phyloP scores from a whole-genome alignment of 2,888 invertebrate species.

The Ramazzottius varieornatus region DNA sequence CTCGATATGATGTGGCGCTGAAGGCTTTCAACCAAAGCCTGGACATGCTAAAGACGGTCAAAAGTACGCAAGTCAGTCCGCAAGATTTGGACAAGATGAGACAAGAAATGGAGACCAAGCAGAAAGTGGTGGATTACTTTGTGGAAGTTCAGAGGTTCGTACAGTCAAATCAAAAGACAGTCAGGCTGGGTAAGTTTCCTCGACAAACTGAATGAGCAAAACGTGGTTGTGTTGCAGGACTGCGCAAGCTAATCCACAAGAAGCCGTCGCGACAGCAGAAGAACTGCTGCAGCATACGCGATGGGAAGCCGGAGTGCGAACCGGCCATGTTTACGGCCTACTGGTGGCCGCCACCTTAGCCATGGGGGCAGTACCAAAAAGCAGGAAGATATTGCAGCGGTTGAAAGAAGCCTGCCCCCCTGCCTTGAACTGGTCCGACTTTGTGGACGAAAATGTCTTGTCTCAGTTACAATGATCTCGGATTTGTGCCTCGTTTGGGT shows the following conservation, averaged over 20 bases:
- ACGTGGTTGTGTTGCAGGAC: not conserved
- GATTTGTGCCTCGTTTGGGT: too few relatives aligned
- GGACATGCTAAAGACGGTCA: not conserved
- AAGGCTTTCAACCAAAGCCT: not conserved
- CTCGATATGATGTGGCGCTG: not conserved
- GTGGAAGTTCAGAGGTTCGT: not conserved
- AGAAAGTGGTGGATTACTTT: not conserved
- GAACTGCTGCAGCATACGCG: not conserved
- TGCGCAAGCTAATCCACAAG: not conserved
- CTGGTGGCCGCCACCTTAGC: not conserved
- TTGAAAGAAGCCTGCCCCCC: too few relatives aligned
- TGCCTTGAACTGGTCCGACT: not conserved
- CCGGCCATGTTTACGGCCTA: not conserved
- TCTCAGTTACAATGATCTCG: not conserved
- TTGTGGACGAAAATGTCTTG: not conserved
- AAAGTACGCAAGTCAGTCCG: not conserved
- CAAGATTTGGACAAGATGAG: not conserved
- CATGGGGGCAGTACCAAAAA: not conserved
- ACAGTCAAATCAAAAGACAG: not conserved
- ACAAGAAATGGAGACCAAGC: not conserved
- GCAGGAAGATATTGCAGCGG: too few relatives aligned
- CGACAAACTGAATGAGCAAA: too few relatives aligned
- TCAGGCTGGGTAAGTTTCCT: not conserved
- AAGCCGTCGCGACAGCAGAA: not conserved
- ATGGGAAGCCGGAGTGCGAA: not conserved